A percentile compares a stretch with the other conserved stretches of the same genome.
Conservation (phyloP, 2,113 vertebrate species). For the Irena cyanogastra region DNA sequence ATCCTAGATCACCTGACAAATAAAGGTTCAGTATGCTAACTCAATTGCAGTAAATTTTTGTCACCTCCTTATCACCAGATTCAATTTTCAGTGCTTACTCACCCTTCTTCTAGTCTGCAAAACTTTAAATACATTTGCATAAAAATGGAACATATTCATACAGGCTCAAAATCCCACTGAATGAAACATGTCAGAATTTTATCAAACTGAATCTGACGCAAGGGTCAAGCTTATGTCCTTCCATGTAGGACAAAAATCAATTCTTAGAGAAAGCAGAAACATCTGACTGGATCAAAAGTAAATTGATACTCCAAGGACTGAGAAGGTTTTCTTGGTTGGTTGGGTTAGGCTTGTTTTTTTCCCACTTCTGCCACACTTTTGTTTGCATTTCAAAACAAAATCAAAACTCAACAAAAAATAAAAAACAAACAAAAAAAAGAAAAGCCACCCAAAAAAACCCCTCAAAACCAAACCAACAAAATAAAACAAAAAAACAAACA, state of each 20-base stretch:
- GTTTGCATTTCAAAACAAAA: neutral
- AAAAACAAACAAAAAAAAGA: neutral
- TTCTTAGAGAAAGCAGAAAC: neutral
- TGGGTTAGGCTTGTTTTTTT: neutral
- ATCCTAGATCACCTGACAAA: neutral
- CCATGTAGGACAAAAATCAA: neutral
- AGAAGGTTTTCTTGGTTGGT: neutral
- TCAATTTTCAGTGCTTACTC: neutral
- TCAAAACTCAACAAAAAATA: neutral
- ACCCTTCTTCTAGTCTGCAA: neutral
- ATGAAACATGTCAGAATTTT: neutral
- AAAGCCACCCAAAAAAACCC: neutral
- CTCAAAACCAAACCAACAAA: neutral
- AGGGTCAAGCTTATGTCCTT: neutral
- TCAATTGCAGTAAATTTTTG: neutral
- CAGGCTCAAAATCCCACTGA: neutral
- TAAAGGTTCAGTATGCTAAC: neutral
- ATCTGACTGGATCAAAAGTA: neutral
- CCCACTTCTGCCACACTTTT: neutral
- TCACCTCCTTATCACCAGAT: neutral
- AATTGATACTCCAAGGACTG: neutral
- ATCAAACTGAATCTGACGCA: neutral
- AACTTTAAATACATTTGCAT: neutral
- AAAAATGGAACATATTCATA: neutral
- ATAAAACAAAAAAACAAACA: neutral